phyloP scores from a whole-genome alignment of 2,797 vertebrate species.

The Microctenopoma steveboyesi region DNA sequence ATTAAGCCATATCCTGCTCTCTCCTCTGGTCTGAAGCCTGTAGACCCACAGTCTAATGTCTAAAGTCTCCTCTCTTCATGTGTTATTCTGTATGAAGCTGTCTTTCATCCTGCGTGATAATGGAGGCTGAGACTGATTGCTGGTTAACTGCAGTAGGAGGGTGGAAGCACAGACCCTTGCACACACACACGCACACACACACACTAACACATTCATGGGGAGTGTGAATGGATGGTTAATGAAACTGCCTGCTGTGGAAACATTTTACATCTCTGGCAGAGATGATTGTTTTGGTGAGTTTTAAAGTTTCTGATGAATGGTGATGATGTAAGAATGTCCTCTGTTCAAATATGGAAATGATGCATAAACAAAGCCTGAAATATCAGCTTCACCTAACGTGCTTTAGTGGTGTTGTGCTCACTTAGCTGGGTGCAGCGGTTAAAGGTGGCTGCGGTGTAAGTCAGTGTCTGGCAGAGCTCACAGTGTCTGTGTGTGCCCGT shows the following conservation, averaged over 20 bases:
- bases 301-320: conserved; percentile 17
- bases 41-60: conserved; percentile 67
- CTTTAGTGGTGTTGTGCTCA: conserved; percentile 45
- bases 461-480: conserved; percentile 57
- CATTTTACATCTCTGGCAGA: conserved; percentile 18
- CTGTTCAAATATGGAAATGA: background rate
- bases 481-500: conserved; percentile 40
- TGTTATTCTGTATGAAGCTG: conserved; percentile 79
- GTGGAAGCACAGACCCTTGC: conserved; percentile 32
- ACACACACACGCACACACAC: conserved; percentile 6
- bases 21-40: conserved; percentile 71
- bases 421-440: conserved; percentile 41
- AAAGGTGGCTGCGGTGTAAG: conserved; percentile 35
- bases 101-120: conserved; percentile 72
- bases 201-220: conserved; percentile 9
- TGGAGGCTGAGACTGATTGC: conserved; percentile 54
- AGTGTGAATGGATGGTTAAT: conserved; percentile 25
- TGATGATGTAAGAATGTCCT: conserved; percentile 6
- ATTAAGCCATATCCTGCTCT: conserved; percentile 78
- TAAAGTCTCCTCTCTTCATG: conserved; percentile 68
- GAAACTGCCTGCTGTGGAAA: conserved; percentile 41
- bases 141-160: conserved; percentile 66
- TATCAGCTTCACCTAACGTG: background rate
- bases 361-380: background rate
- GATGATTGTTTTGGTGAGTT: conserved; percentile 25